These are phyloP conservation scores for Cylindroiulus punctatus DNA, from an alignment of 2,888 invertebrate genomes.

Conservation along the genomic window DNA sequence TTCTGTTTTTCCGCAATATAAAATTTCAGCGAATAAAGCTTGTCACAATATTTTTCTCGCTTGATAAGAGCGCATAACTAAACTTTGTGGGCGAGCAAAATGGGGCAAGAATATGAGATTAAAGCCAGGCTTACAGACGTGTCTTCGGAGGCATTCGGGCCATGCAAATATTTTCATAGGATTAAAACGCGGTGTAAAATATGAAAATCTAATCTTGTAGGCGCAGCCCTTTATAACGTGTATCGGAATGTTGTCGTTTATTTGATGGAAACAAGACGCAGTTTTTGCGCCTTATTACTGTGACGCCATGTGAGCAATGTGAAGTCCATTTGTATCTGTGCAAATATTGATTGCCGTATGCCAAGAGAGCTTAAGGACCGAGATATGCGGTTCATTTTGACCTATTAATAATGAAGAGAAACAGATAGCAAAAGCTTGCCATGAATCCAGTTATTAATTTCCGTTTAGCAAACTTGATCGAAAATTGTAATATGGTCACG, in stretches of 20 bases:
- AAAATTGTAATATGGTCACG: too few relatives aligned
- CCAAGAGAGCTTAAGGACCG: background rate
- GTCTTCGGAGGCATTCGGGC: background rate
- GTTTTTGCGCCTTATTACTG: background rate
- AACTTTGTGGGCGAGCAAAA: background rate
- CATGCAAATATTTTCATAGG: conserved; percentile 2
- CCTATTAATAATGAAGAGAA: background rate
- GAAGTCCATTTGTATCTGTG: background rate
- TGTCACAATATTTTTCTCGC: conserved; percentile 42
- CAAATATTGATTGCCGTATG: conserved; percentile 6
- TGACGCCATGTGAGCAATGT: background rate
- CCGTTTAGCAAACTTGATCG: background rate
- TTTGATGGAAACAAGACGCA: background rate
- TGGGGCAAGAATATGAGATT: background rate
- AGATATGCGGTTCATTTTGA: background rate
- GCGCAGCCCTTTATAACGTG: background rate
- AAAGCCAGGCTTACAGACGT: background rate
- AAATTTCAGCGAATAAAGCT: background rate
- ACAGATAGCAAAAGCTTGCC: background rate
- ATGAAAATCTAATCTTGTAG: background rate
- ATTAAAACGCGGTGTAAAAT: background rate
- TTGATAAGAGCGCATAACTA: conserved; percentile 6
- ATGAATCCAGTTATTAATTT: background rate
- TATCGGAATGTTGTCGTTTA: background rate
- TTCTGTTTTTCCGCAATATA: background rate